Percentiles rank a stretch among this genome's conserved stretches.
Conservation (phyloP, 2,797 vertebrate genomes). For the Phoeniculus purpureus region DNA sequence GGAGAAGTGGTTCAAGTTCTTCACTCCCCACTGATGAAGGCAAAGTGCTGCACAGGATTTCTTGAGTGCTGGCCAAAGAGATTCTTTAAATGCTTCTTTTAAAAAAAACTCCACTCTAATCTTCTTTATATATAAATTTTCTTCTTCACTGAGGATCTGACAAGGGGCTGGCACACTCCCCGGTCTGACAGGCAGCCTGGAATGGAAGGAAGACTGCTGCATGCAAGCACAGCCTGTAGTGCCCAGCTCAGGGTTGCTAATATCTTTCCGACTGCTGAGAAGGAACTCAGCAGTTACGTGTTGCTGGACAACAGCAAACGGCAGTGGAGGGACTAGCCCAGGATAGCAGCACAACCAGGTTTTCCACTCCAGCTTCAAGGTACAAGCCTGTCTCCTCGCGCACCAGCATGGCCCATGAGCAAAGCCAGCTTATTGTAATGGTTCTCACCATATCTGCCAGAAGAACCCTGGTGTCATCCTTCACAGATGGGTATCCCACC, state of each 20-base stretch:
- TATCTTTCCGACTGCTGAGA: not conserved
- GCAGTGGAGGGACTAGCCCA: accelerated
- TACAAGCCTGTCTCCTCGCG: not conserved
- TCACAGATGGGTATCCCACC: not conserved
- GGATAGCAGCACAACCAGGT: not conserved
- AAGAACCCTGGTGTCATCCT: not conserved
- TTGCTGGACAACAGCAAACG: not conserved
- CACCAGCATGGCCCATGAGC: not conserved
- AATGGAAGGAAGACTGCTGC: not conserved
- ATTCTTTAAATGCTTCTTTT: slow-evolving; percentile 29
- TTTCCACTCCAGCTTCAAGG: not conserved
- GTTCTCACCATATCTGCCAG: not conserved
- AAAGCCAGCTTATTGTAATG: not conserved
- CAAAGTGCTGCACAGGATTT: not conserved
- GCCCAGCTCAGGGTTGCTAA: not conserved
- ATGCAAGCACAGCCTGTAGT: not conserved
- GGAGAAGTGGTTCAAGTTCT: not conserved
- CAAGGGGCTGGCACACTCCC: not conserved
- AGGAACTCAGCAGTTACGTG: not conserved
- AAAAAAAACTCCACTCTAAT: not conserved
- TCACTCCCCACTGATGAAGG: not conserved
- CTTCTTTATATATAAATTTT: slow-evolving; percentile 16
- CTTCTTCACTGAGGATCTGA: not conserved
- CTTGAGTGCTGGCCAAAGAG: not conserved
- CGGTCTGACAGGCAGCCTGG: not conserved